Base-by-base conservation (phyloP, 1,140 invertebrate genomes). In the Leguminivora glycinivorella region DNA sequence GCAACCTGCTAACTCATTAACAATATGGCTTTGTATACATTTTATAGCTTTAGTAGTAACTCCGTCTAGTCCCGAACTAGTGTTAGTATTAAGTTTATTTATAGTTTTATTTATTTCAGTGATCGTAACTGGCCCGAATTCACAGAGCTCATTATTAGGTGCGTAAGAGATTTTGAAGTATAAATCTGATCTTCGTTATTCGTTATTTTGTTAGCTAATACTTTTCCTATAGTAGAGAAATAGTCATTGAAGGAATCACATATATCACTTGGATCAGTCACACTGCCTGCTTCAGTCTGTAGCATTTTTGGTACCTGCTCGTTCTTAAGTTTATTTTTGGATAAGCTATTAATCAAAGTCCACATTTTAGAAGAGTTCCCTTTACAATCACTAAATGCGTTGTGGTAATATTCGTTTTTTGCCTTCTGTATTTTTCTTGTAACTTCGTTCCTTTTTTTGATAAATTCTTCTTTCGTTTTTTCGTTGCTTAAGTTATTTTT, bases 11-110 rank as follows among this genome's bases (percentile, higher is more conserved):
- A 68, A 34, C n/a, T 68, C 67, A 2, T 47, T 22, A 10, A n/a
- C 22, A 7, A 68, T 47, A n/a, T 52, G 26, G 6, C 29, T 38
- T 68, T 72, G 70, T 68, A 72, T 60, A 7, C 68, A 68, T 70
- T 74, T 76, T 34, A 76, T 47, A 6, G 43, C 7, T 29, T 68
- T 67, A 34, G 71, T 66, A 22, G 47, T 73, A 24, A 73, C 63
- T n/a, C 71, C 10, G n/a, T 78, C 68, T 22, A 78, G 40, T 9
- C 75, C 75, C 25, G 67, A 68, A 19, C 72, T 70, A 22, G 70
- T 56, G 22, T 73, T 76, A 31, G 19, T 25, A 52, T 76, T 34
- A n/a, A 76, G 12, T 9, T 72, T 63, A 22, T 73, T 52, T 56
- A 71, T 73, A 10, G 70, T 68, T 70, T 70, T 66, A 14, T 24